A percentile compares a stretch with the other conserved stretches of the same genome.
phyloP scores from a whole-genome alignment of 2,113 vertebrate genomes.

The Thalassarche chlororhynchos region DNA sequence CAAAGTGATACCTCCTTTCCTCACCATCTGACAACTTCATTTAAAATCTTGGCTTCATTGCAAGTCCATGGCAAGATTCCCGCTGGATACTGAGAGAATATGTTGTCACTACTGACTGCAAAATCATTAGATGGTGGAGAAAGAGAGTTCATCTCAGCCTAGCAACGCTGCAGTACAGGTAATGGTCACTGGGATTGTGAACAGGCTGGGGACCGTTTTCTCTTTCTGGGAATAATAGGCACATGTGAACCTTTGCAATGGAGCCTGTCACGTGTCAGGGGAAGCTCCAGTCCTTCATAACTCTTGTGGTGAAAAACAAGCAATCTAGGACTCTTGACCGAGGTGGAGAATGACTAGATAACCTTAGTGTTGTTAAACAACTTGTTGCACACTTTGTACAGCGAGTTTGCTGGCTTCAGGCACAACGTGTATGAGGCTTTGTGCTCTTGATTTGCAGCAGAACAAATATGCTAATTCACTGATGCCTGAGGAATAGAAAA shows the following conservation, averaged over 20 bases:
- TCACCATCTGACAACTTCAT: conserved; percentile 7
- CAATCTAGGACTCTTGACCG: rapidly evolving
- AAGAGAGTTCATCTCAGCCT: background rate
- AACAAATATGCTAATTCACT: background rate
- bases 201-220: background rate
- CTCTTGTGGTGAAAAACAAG: background rate
- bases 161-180: background rate
- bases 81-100: background rate
- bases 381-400: background rate
- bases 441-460: background rate
- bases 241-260: background rate
- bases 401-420: background rate
- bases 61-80: conserved; percentile 25
- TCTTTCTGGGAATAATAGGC: background rate
- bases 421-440: background rate
- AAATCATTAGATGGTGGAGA: background rate
- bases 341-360: background rate
- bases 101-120: background rate
- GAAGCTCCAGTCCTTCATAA: background rate
- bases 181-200: background rate
- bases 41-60: conserved; percentile 20
- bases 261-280: background rate
- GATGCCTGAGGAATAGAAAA: background rate
- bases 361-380: background rate
- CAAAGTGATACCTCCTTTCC: background rate